Base-by-base conservation (phyloP, 2,888 invertebrate genomes). In the Thera obeliscata region DNA sequence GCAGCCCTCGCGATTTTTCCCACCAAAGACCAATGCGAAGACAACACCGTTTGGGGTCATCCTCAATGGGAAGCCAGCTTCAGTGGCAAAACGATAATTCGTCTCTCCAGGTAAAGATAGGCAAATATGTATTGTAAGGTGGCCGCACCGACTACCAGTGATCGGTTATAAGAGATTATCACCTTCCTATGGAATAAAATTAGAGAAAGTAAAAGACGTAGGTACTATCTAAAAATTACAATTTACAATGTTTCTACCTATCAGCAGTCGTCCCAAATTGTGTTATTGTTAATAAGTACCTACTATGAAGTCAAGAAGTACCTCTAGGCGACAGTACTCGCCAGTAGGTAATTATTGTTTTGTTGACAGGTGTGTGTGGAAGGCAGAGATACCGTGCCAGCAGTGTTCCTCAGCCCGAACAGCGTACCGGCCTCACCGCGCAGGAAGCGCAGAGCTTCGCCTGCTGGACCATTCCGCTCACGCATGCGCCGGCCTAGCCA, bases 1-100 rank as follows among this genome's bases (percentile, higher is more conserved):
- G 97, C 68, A 97, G 96, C 75, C 97, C 97, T 0, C 96, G 97
- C 71, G 97, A 97, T 82, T 97, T 97, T 80, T 94, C 93, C 5
- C 85, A 93, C 67, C 93, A 91, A 74, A 78, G 91, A 61, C 86
- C 86, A 50, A 75, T 86, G 56, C 85, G 90, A 60, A 87, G 90
- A 56, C 84, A 85, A 56, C 84, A 85, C 72, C 87, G 91, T 55
- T 74, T 87, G 66, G 74, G 78, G 6, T 76, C 83, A 6, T 81
- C 87, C 43, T 78, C 83, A 55, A 76, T 86, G 35, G 76, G 86
- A 35, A 75, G 81, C 43, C 83, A 89, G 36, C 75, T 90, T 64
- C 89, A 88, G 62, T 93, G 93, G 93, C 90, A 90, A 61, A 87
- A 86, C 54, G 91, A 93, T 69, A 81, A 82, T 9, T 84, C 84